Percentiles rank a stretch among this genome's conserved stretches.
Evolutionary conservation across 2,113 vertebrate species (phyloP).

Genomic region (Etia nguti): DNA sequence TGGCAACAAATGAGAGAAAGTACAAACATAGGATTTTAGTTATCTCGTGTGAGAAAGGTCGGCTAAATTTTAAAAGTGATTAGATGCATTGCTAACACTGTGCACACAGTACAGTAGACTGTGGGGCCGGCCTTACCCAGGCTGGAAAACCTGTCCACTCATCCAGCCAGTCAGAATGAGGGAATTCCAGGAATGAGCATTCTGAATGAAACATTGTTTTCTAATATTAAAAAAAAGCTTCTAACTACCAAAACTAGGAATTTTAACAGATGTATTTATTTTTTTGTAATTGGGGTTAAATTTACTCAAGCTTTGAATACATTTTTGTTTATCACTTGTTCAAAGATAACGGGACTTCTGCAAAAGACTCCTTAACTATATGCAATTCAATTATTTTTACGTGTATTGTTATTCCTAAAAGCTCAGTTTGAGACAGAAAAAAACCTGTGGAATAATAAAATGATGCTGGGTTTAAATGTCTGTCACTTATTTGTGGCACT

Average conservation of each 20-base stretch:
- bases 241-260: background rate
- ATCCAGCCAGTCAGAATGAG: background rate
- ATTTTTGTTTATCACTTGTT: background rate
- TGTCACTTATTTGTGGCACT: background rate
- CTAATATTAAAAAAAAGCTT: background rate
- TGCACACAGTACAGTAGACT: background rate
- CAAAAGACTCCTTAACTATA: background rate
- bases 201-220: background rate
- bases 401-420: background rate
- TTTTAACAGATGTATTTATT: background rate
- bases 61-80: background rate
- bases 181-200: conserved; percentile 53
- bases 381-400: background rate
- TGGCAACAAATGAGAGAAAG: background rate
- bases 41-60: background rate
- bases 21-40: background rate
- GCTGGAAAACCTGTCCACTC: background rate
- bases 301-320: background rate
- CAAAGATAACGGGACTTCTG: background rate
- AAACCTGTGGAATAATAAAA: background rate
- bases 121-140: background rate
- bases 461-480: background rate
- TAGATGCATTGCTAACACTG: background rate
- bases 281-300: background rate
- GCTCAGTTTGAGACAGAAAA: background rate